Conservation (phyloP, 2,888 invertebrate species). For the Seira sanloemensis region DNA sequence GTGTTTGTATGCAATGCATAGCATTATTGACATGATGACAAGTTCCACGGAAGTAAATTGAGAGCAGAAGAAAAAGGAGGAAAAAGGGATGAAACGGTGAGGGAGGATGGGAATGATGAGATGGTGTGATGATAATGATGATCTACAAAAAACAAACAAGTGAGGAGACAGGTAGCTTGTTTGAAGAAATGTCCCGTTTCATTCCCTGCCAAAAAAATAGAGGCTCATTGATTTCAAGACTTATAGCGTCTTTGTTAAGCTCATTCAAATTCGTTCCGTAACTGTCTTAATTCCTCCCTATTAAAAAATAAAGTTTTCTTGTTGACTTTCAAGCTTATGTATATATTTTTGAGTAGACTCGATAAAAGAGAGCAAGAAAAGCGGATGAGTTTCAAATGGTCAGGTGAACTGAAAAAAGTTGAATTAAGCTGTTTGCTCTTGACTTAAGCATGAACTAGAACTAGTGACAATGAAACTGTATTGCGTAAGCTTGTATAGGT, state of each 20-base stretch:
- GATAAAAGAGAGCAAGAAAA: too few relatives aligned
- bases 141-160: slow-evolving; percentile 28
- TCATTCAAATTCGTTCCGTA: slow-evolving; percentile 53
- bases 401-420: background rate
- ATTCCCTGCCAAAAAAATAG: background rate
- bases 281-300: slow-evolving; percentile 56
- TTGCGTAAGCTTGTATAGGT: background rate
- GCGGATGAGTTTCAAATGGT: too few relatives aligned
- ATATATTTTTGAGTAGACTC: too few relatives aligned
- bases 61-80: slow-evolving; percentile 28
- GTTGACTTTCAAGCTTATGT: background rate
- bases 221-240: slow-evolving; percentile 10
- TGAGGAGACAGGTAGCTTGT: slow-evolving; percentile 6
- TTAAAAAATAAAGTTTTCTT: slow-evolving; percentile 10
- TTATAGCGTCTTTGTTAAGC: background rate
- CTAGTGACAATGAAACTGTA: slow-evolving; percentile 1
- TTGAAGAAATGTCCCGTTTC: slow-evolving; percentile 9
- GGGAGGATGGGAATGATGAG: background rate
- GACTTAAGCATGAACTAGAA: slow-evolving; percentile 11
- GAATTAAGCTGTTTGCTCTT: slow-evolving; percentile 14
- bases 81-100: slow-evolving; percentile 9
- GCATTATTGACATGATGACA: slow-evolving; percentile 25
- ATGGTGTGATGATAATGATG: slow-evolving; percentile 23
- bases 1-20: slow-evolving; percentile 3
- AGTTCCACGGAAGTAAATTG: slow-evolving; percentile 56